phyloP scores from a whole-genome alignment of 2,888 invertebrate genomes.

The Octonoba sinensis region DNA sequence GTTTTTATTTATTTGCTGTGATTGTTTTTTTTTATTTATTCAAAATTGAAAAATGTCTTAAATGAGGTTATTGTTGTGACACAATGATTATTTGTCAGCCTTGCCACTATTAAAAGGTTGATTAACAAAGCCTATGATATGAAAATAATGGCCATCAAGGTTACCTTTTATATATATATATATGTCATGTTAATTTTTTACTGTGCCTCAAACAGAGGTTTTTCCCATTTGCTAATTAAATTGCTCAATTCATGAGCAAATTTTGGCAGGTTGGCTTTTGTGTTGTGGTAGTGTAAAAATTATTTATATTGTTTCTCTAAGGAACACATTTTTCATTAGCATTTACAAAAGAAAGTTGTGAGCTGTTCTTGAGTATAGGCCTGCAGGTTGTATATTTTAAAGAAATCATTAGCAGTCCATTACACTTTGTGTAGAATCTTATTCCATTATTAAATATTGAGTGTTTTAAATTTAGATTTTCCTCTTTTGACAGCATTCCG shows the following conservation, averaged over 20 bases:
- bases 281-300: constrained; percentile 2
- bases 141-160: constrained; percentile 61
- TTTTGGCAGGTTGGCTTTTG: constrained; percentile 3
- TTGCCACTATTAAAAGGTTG: constrained; percentile 57
- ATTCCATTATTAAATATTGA: no score
- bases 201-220: not conserved
- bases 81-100: constrained; percentile 41
- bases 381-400: no score
- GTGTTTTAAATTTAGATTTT: no score
- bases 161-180: constrained; percentile 52
- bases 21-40: constrained; percentile 19
- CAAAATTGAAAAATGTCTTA: constrained; percentile 36
- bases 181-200: constrained; percentile 33
- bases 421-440: no score
- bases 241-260: constrained; percentile 26
- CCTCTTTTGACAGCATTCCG: constrained; percentile 2
- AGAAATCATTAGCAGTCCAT: no score
- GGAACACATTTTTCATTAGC: not conserved
- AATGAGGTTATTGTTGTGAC: constrained; percentile 58
- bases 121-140: constrained; percentile 65
- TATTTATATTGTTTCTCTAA: not conserved
- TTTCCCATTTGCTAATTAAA: constrained; percentile 14
- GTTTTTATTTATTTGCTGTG: constrained; percentile 19
- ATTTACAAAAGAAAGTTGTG: not conserved
- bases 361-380: no score